A percentile compares a stretch with the other conserved stretches of the same genome.
Conservation (phyloP, 2,113 vertebrate species). For the Pomatostomus ruficeps region DNA sequence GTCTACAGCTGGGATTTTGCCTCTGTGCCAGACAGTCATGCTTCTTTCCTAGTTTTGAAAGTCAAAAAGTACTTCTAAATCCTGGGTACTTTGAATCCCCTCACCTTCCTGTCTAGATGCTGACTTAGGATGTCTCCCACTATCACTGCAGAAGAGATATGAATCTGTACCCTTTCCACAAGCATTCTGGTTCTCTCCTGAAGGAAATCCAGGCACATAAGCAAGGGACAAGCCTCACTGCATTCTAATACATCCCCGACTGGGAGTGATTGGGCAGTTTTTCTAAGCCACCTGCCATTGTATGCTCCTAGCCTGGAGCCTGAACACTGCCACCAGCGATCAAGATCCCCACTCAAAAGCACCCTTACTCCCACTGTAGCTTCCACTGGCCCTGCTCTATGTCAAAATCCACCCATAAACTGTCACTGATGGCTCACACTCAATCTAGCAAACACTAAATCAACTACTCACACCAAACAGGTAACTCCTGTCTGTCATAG, state of each 20-base stretch:
- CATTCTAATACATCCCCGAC: rapidly evolving
- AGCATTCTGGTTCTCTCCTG: not conserved
- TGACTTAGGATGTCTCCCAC: not conserved
- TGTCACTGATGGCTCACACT: not conserved
- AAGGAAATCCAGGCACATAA: not conserved
- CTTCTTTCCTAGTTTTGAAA: not conserved
- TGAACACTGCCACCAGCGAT: not conserved
- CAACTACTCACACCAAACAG: not conserved
- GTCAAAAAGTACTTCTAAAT: not conserved
- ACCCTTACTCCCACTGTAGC: not conserved
- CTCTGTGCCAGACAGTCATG: not conserved
- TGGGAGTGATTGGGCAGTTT: not conserved
- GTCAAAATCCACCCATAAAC: not conserved
- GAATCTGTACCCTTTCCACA: not conserved
- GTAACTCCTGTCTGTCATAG: not conserved
- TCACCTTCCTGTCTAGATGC: not conserved
- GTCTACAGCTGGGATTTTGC: not conserved
- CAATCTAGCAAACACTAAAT: not conserved
- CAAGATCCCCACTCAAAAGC: not conserved
- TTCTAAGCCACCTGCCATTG: not conserved
- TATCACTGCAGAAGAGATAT: not conserved
- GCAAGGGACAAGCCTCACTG: not conserved
- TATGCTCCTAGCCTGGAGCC: not conserved
- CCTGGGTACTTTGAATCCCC: not conserved
- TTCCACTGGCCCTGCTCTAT: not conserved